These are phyloP conservation scores for Agonopterix heracliana DNA, from an alignment of 2,888 invertebrate genomes.

Conservation along the genomic window DNA sequence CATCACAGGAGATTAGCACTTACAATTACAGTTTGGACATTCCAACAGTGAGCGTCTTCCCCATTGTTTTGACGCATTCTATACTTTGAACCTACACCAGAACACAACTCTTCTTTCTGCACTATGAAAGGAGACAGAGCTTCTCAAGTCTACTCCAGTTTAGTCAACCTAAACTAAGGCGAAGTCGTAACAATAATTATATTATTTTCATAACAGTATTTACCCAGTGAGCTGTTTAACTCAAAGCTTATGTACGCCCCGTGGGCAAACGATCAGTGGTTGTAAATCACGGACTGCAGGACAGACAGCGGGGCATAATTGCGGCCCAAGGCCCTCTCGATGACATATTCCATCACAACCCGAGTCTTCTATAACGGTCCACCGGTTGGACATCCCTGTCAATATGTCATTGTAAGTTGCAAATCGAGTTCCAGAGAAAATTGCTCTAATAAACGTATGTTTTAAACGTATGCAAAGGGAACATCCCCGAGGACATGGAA, in stretches of 20 bases:
- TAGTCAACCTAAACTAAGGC: too few relatives aligned
- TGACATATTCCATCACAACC: constrained; percentile 68
- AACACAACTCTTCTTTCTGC: too few relatives aligned
- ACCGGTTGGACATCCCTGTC: constrained; percentile 32
- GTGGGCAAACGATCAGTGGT: constrained; percentile 46
- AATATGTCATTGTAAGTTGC: constrained; percentile 64
- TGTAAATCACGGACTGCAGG: constrained; percentile 53
- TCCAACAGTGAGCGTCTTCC: too few relatives aligned
- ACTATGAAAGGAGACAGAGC: too few relatives aligned
- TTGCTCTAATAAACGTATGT: constrained; percentile 51
- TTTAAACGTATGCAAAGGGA: constrained; percentile 61
- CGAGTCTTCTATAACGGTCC: constrained; percentile 36
- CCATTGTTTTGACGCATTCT: too few relatives aligned
- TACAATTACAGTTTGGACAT: too few relatives aligned
- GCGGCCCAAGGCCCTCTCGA: constrained; percentile 48
- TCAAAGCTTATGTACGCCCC: constrained; percentile 47
- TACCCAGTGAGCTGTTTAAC: constrained; percentile 32
- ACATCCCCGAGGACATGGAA: constrained; percentile 51
- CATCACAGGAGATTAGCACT: too few relatives aligned
- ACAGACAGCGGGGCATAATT: constrained; percentile 51
- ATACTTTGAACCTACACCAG: too few relatives aligned
- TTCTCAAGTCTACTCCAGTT: too few relatives aligned
- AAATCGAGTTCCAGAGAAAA: constrained; percentile 59
- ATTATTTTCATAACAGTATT: constrained; percentile 24
- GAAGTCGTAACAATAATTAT: constrained; percentile 16